Evolutionary conservation across 2,797 vertebrate genomes (phyloP), one percentile per base, ranked within the genome.

Genomic region (Hydrophis major): DNA sequence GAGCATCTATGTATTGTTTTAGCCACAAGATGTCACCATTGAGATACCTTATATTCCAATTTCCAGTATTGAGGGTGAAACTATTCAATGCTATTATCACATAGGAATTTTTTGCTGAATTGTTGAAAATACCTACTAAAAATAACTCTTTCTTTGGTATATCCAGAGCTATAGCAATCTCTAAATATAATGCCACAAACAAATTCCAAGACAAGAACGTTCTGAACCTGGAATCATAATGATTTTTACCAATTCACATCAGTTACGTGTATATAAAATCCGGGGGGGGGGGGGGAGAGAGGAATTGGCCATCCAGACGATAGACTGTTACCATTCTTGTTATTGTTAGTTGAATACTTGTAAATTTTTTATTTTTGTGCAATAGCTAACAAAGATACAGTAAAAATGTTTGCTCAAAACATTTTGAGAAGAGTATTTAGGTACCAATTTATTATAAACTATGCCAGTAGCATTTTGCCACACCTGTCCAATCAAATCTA

Each of bases 1-100:
- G 56, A 37, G 4, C 60, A 60, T 25, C 42, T 37, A 8, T 50
- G 16, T 20, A 0, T 2, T 6, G 0, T 86, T 22, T 66, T 10
- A 1, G 69, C 95, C 98, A 96, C 97, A 96, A 97, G 98, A 95
- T 97, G 97, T 47, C 97, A 94, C 94, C 96, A 69, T 95, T 89
- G 93, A 96, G 83, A 96, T 94, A 93, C 4, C 10, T 93, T 96
- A 56, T 32, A 47, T 12, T 69, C 56, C 13, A 93, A 61, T 47
- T 14, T 12, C 5, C 1, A 47, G 7, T 0, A 25, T 25, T 83
- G 66, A 86, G 91, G 92, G 66, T 0, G 1, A 32, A 63, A 56
- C 13, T 20, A 37, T 66, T 90, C 57, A n/a, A 56, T 0, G 86
- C 14, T 42, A 56, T 42, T 59, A 13, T 47, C 37, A 78, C 57